Base-by-base conservation (phyloP, 2,113 vertebrate genomes). In the Egretta garzetta region DNA sequence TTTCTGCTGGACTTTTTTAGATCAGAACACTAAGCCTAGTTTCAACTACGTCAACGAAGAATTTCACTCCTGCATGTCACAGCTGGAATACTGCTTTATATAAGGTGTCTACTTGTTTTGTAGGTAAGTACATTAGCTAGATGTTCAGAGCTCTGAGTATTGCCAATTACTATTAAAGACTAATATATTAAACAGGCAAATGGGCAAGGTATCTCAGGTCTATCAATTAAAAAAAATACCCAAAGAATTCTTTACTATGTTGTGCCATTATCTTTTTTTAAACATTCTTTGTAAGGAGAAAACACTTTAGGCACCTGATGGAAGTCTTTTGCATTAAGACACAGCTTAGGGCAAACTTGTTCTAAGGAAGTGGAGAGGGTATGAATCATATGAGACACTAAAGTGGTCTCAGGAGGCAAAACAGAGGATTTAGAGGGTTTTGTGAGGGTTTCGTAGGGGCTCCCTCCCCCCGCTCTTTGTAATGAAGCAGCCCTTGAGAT, bases 401-500 rank as follows among this genome's bases (percentile, higher is more conserved):
- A 86, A 82, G 15, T 27, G 21, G 12, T 52, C 66, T 70, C 53
- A 63, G 22, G 8, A 80, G 37, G 18, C 20, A 88, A 91, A 87
- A 49, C 9, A 84, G 26, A 68, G 27, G 3, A 20, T 77, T 86
- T 63, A 60, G 6, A 19, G 20, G 12, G 10, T 23, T 53, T 53
- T 47, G 45, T 47, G 19, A 11, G 6, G 2, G 13, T 43, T 43
- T 43, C 15, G 37, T 39, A n/a, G n/a, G n/a, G n/a, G n/a, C 45
- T 18, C 45, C 15, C 15, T 8, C 45, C 1, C 11, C 14, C 0
- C 47, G n/a, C n/a, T n/a, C 37, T 80, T 64, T 73, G 75, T 94
- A 82, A 93, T 52, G 66, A 95, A 85, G 56, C 66, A 91, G 27
- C 33, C 20, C 75, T 91, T 93, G 83, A 93, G 96, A 95, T 74